phyloP scores from a whole-genome alignment of 2,113 vertebrate genomes.

The Pteropus alecto region DNA sequence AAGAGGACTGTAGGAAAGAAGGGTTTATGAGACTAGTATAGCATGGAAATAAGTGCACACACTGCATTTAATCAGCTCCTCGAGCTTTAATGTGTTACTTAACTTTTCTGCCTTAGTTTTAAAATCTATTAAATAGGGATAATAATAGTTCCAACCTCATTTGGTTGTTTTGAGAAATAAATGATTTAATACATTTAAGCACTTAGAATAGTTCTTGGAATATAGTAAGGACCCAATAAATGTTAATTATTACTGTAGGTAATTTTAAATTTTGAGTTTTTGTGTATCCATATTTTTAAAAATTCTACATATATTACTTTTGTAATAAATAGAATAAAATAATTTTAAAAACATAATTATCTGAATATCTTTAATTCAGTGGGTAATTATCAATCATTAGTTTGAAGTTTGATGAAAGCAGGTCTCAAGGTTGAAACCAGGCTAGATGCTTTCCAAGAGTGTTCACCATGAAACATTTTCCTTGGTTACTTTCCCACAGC shows the following conservation, averaged over 20 bases:
- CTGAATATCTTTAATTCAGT: background rate
- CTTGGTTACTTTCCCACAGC: background rate
- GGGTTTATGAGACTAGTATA: background rate
- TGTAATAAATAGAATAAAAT: background rate
- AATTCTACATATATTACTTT: background rate
- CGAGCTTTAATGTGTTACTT: background rate
- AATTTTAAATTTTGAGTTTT: background rate
- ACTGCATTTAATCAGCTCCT: background rate
- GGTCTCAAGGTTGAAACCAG: background rate
- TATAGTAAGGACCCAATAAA: background rate
- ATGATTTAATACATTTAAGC: background rate
- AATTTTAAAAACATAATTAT: background rate
- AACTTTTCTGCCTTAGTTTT: background rate
- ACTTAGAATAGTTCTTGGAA: background rate
- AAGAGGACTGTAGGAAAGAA: background rate
- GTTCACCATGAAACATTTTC: background rate
- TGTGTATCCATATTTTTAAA: background rate
- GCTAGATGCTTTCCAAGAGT: background rate
- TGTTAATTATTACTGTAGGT: background rate
- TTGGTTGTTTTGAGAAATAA: background rate
- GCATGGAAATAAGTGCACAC: background rate
- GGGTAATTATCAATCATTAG: background rate
- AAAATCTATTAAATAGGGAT: background rate
- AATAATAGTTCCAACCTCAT: background rate
- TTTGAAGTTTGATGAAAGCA: background rate